Base-by-base conservation (phyloP, 1,140 invertebrate species). In the Meloidogyne hapla region DNA sequence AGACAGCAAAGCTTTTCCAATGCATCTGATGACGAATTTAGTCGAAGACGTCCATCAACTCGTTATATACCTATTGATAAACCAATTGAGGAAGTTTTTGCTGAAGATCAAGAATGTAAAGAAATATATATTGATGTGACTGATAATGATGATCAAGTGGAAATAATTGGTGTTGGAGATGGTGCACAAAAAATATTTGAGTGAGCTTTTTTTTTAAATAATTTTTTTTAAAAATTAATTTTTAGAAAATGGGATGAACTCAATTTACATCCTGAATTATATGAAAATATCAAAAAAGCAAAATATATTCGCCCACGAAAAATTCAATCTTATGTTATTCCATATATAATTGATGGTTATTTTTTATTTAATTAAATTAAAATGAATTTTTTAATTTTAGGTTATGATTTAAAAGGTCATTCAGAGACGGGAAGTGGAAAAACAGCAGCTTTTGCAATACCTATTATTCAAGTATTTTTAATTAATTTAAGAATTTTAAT, bases 371-470 rank as follows among this genome's bases (percentile, higher is more conserved):
- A 63, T 63, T 63, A 63, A 63, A 67, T 21, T 67, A 67, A 67
- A 21, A 21, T 23, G 3, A 8, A 9, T 33, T 6, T 15, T 42
- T 69, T 21, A 25, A 56, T 71, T 61, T 21, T 38, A 77, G 81
- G 75, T 12, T 67, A 75, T 40, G 85, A 86, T 70, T 45, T 86
- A n/a, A 83, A 83, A 65, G 83, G 68, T n/a, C 81, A 81, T 67
- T 81, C 85, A 12, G 80, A 86, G 69, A 86, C 85, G 1, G 85
- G 85, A 26, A 79, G 93, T 84, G 95, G 95, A 77, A 98, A 98
- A 90, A 97, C 95, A 70, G 95, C 95, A 81, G 95, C 95, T 76
- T 98, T 98, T 88, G 89, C 97, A 83, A 91, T 98, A 86, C 95
- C 95, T 76, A 96, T 98, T 84, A 90, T 98, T 79, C 95, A 96